Evolutionary conservation across 2,113 vertebrate species (phyloP), one percentile per base, ranked within the genome.

Genomic region (Apodemus sylvaticus): DNA sequence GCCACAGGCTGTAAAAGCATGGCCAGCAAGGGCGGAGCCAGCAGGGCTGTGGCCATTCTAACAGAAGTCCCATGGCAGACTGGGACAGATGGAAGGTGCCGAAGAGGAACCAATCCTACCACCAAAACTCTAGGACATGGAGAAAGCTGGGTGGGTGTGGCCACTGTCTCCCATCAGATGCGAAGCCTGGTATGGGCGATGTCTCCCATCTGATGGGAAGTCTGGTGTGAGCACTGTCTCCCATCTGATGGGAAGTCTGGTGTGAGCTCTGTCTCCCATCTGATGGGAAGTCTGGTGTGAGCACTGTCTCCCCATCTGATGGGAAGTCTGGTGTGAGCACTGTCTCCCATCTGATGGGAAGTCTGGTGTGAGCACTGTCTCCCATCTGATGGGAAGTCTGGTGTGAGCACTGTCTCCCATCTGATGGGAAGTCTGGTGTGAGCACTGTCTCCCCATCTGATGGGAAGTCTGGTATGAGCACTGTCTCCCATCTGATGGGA

Each of bases 71-170:
- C 55, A 11, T 1, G 14, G 1, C 3, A 55, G 22, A 39, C 5
- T 2, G 22, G 77, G n/a, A 62, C 6, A 14, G 1, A 77, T 24
- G 29, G 29, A 39, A 81, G 10, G 13, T 9, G 5, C 10, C 19
- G 68, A 51, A 53, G 71, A 13, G 0, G 6, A 51, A 42, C 31
- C n/a, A 14, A 14, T 29, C 26, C n/a, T 5, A 39, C 4, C 12
- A 8, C 12, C 39, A 16, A 34, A 2, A 11, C 39, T 2, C 3
- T 0, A 4, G 29, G 4, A 24, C 64, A 8, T 26, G 20, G 14
- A 79, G 53, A 55, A 42, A 81, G 58, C 36, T 29, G 7, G 45
- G 19, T 17, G 55, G 55, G 13, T 26, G 1, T 8, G 6, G 76
- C 51, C 9, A 3, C 55, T 58, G 55, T 58, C 55, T 58, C 55